Evolutionary conservation across 1,140 invertebrate species (phyloP).

Genomic region (Cardiocondyla obscurior): DNA sequence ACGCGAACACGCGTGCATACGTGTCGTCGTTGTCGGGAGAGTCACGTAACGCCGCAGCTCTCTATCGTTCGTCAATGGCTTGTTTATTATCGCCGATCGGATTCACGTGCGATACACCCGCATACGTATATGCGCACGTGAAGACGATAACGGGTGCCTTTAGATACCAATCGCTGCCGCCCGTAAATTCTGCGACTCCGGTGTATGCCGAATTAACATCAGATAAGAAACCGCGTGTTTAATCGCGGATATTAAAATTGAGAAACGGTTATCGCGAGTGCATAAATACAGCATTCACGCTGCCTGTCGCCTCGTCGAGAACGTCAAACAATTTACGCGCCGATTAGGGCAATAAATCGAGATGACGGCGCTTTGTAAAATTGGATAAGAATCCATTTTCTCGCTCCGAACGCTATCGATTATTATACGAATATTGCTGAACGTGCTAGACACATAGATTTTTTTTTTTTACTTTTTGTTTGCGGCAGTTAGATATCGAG

Average conservation of each 20-base stretch:
- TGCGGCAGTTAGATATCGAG: not conserved
- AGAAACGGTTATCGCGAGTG: constrained; percentile 4
- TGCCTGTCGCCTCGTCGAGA: not conserved
- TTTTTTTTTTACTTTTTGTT: not conserved
- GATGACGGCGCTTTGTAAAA: not conserved
- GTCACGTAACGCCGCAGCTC: constrained; percentile 65
- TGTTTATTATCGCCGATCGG: constrained; percentile 74
- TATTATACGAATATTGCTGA: not conserved
- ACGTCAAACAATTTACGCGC: not conserved
- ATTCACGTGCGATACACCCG: constrained; percentile 69
- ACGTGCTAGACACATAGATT: not conserved
- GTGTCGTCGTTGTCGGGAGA: constrained; percentile 23
- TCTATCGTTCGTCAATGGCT: constrained; percentile 68
- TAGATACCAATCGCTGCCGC: constrained; percentile 30
- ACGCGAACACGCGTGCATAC: not conserved
- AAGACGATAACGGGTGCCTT: constrained; percentile 68
- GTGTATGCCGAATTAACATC: constrained; percentile 25
- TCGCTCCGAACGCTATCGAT: not conserved
- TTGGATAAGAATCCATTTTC: not conserved
- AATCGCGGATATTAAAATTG: constrained; percentile 15
- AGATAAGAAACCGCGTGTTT: constrained; percentile 21
- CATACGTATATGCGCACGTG: constrained; percentile 65
- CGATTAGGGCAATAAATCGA: constrained; percentile 14
- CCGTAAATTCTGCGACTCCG: constrained; percentile 40
- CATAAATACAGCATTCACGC: not conserved